Evolutionary conservation across 1,140 invertebrate species (phyloP), one percentile per base, ranked within the genome.

Genomic region (Idris sp.): DNA sequence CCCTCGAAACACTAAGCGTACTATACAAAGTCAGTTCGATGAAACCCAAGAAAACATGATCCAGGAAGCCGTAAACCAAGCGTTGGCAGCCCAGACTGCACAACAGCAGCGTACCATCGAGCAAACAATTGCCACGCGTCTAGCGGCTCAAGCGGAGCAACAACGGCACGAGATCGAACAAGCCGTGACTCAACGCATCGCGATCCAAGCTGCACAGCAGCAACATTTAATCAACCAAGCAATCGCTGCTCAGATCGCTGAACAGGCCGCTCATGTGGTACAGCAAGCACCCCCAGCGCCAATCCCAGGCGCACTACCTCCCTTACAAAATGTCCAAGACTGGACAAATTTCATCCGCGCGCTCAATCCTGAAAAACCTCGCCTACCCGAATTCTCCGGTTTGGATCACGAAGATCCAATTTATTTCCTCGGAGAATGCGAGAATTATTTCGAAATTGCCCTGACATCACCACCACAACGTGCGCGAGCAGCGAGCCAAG

Each of bases 281-380:
- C 3, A 3, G 28, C 28, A 5, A n/a, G 28, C 28, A 6, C 28
- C 28, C 5, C 28, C 28, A 30, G n/a, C 9, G 4, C 28, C 28
- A 30, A 9, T n/a, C 4, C n/a, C n/a, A n/a, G n/a, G n/a, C n/a
- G n/a, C n/a, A n/a, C n/a, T n/a, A n/a, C n/a, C n/a, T n/a, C n/a
- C n/a, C n/a, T n/a, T n/a, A n/a, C n/a, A n/a, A n/a, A 14, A 4
- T 11, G 11, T 40, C 5, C 18, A 22, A 11, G 40, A 43, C 8
- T 43, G 40, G 40, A 10, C 18, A 4, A 43, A 43, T 43, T 43
- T 43, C n/a, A 22, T 43, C 13, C 40, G 40, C 40, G 19, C 40
- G 8, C 19, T 43, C 0, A 43, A 43, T 10, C 5, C 19, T 5
- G 19, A 22, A 1, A 43, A 43, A 14, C 40, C 40, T 10, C 2